A percentile compares a stretch with the other conserved stretches of the same genome.
Conservation (phyloP, 2,113 vertebrate genomes). For the Actinemys pallida region DNA sequence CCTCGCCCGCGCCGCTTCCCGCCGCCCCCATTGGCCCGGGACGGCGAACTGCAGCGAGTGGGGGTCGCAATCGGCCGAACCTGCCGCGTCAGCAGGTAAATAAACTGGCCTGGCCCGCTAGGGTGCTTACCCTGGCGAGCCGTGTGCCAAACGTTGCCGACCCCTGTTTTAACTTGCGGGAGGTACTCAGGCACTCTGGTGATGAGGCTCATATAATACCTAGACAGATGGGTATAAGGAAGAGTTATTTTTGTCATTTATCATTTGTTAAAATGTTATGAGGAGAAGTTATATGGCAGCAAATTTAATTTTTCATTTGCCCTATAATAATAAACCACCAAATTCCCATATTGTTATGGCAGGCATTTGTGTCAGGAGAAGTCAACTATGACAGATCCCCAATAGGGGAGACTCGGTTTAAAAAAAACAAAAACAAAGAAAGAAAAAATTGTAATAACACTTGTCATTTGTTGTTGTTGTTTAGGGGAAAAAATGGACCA, state of each 20-base stretch:
- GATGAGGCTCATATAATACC: background rate
- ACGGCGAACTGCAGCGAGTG: too few species aligned
- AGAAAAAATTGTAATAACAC: background rate
- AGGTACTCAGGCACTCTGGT: background rate
- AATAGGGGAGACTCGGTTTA: background rate
- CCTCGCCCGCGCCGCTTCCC: too few species aligned
- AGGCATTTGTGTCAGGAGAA: background rate
- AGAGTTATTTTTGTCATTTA: conserved; percentile 20
- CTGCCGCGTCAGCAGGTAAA: too few species aligned
- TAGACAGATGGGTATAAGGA: background rate
- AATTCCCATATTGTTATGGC: background rate
- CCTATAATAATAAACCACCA: background rate
- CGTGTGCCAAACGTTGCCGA: too few species aligned
- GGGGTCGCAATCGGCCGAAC: too few species aligned
- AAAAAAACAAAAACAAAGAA: background rate
- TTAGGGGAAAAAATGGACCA: background rate
- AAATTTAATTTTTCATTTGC: conserved; percentile 1
- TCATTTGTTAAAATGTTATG: background rate
- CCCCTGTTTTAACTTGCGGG: background rate
- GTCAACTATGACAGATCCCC: background rate
- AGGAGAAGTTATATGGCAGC: conserved; percentile 46
- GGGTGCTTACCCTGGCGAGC: too few species aligned
- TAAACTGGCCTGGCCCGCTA: too few species aligned
- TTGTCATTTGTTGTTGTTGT: background rate
- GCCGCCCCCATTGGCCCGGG: too few species aligned